These are phyloP conservation scores for Synchiropus splendidus DNA, from an alignment of 2,113 vertebrate species.

Conservation along the genomic window DNA sequence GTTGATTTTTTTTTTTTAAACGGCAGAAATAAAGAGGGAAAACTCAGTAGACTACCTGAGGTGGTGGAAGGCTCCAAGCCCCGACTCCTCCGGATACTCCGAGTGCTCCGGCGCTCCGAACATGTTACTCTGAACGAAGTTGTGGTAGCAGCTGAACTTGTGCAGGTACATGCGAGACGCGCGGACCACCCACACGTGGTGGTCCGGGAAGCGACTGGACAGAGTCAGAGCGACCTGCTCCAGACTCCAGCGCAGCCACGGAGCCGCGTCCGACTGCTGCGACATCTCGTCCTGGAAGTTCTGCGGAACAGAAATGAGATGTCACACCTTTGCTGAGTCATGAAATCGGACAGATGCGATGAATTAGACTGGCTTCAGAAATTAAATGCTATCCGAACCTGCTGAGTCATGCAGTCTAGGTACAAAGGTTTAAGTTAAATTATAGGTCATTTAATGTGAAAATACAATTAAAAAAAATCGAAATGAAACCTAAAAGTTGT, in stretches of 20 bases:
- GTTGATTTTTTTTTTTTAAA: no score
- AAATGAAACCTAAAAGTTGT: no score
- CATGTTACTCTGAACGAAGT: slow-evolving; percentile 91
- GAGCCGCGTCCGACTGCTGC: slow-evolving; percentile 78
- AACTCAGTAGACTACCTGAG: slow-evolving; percentile 57
- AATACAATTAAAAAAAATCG: no score
- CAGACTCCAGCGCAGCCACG: slow-evolving; percentile 88
- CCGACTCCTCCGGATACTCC: slow-evolving; percentile 63
- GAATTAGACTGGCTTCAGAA: no score
- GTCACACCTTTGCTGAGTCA: no score
- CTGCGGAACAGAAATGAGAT: slow-evolving; percentile 47
- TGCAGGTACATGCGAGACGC: slow-evolving; percentile 91
- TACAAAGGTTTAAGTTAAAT: no score
- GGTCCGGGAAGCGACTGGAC: slow-evolving; percentile 74
- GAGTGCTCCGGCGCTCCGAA: slow-evolving; percentile 91
- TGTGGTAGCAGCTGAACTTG: slow-evolving; percentile 94
- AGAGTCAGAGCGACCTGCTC: slow-evolving; percentile 79
- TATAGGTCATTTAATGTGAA: no score
- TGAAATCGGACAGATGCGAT: no score
- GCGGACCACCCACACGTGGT: slow-evolving; percentile 84
- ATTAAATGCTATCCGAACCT: no score
- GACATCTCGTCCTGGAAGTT: slow-evolving; percentile 89
- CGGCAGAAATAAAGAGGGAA: no score
- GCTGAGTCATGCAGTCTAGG: no score
- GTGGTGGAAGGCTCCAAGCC: slow-evolving; percentile 79